Evolutionary conservation across 2,888 invertebrate genomes (phyloP).

Genomic region (Anthrax anthrax): DNA sequence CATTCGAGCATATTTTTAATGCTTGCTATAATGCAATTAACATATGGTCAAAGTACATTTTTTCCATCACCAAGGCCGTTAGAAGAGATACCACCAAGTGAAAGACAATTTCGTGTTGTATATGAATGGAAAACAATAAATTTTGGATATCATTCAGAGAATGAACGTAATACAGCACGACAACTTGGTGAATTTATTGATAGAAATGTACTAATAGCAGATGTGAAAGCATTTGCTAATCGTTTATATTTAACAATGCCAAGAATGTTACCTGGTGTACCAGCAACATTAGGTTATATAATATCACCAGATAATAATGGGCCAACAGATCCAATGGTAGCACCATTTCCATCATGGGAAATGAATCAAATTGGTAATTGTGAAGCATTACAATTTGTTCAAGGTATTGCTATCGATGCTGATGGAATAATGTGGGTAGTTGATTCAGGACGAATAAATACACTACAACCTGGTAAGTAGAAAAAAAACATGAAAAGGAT

Average conservation of each 20-base stretch:
- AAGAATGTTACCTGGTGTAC: constrained; percentile 54
- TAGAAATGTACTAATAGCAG: constrained; percentile 51
- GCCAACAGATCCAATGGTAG: constrained; percentile 41
- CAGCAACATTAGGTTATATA: constrained; percentile 50
- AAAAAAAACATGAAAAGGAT: background rate
- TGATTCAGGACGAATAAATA: constrained; percentile 51
- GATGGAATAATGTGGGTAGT: constrained; percentile 54
- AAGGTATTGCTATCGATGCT: constrained; percentile 58
- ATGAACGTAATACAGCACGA: constrained; percentile 39
- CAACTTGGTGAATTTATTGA: constrained; percentile 46
- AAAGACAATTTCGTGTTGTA: constrained; percentile 46
- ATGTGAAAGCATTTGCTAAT: constrained; percentile 51
- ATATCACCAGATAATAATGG: constrained; percentile 32
- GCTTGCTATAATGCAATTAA: background rate
- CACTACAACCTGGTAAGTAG: constrained; percentile 35
- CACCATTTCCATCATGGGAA: constrained; percentile 58
- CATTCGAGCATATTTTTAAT: too few species aligned
- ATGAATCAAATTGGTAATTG: constrained; percentile 54
- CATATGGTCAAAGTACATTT: background rate
- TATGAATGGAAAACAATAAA: constrained; percentile 61
- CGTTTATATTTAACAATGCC: constrained; percentile 54
- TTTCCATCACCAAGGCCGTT: constrained; percentile 9
- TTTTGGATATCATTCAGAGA: constrained; percentile 49
- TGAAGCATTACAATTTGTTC: constrained; percentile 55
- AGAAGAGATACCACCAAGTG: constrained; percentile 15